phyloP scores from a whole-genome alignment of 2,113 vertebrate genomes.

The Lepus europaeus region DNA sequence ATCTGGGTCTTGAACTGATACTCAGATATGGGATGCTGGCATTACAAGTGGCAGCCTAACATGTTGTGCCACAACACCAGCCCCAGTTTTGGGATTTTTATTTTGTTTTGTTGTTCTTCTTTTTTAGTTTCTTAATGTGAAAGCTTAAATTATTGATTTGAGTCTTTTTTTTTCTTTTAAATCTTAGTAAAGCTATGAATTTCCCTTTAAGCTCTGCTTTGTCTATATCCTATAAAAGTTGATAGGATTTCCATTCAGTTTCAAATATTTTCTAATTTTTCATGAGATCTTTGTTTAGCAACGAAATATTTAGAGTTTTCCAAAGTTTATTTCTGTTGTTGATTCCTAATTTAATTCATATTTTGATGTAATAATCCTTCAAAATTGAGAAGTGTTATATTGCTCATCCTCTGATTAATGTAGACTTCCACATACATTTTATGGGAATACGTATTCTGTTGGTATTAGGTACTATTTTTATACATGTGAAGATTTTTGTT shows the following conservation, averaged over 20 bases:
- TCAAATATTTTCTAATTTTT: conserved; percentile 35
- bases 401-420: background rate
- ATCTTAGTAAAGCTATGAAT: conserved; percentile 30
- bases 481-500: background rate
- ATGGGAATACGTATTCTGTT: conserved; percentile 3
- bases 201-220: conserved; percentile 17
- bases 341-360: conserved; percentile 42
- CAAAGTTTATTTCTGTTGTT: background rate
- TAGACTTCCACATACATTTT: background rate
- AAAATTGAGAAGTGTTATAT: conserved; percentile 7
- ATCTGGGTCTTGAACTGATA: too few relatives aligned
- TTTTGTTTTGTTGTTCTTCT: conserved; percentile 25
- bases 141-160: conserved; percentile 26
- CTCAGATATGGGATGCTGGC: too few relatives aligned
- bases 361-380: conserved; percentile 45
- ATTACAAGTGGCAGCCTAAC: too few relatives aligned
- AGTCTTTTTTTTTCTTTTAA: conserved; percentile 5
- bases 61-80: too few relatives aligned
- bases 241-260: background rate
- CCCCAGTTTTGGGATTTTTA: background rate
- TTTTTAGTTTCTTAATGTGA: background rate
- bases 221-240: background rate
- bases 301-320: conserved; percentile 28
- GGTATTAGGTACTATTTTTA: background rate
- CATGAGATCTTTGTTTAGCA: conserved; percentile 40